Evolutionary conservation across 1,140 invertebrate genomes (phyloP), one percentile per base, ranked within the genome.

Genomic region (Microvelia longipes): DNA sequence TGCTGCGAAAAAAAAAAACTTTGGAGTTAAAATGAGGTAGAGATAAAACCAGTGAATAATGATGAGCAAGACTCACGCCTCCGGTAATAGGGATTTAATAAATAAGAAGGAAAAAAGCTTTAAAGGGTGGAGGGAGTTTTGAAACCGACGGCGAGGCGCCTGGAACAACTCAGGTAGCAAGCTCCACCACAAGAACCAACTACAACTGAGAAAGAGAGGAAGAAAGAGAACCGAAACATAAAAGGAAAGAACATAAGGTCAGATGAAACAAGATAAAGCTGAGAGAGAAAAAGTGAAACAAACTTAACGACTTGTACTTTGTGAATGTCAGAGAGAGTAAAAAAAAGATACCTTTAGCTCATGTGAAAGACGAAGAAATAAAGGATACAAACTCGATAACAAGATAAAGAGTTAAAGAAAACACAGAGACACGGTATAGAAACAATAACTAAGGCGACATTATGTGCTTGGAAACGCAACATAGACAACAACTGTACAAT

Each of bases 31-130:
- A n/a, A n/a, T n/a, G n/a, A n/a, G n/a, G n/a, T n/a, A n/a, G n/a
- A n/a, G n/a, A n/a, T n/a, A n/a, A n/a, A n/a, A n/a, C n/a, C n/a
- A 26, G 62, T 26, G 15, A 64, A n/a, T 26, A 64, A 5, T n/a
- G 25, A 64, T 64, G 29, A 30, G 28, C 28, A 26, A 35, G 28
- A n/a, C 24, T 69, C 68, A 69, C 68, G 68, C 68, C 68, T 69
- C 68, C 61, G 26, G 68, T 69, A 69, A 69, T 69, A 50, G 61
- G 30, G 25, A 63, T 69, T 69, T 69, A 69, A 69, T 69, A 69
- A 69, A 69, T 69, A 69, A 69, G 64, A 5, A 19, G 29, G 64
- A 63, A 19, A 50, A 50, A 50, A 19, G 35, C 65, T 26, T 66
- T 28, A 28, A 19, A 28, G 28, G 25, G 15, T 1, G 2, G 28